A percentile compares a stretch with the other conserved stretches of the same genome.
Evolutionary conservation across 2,888 invertebrate genomes (phyloP).

Genomic region (Halictus ligatus): DNA sequence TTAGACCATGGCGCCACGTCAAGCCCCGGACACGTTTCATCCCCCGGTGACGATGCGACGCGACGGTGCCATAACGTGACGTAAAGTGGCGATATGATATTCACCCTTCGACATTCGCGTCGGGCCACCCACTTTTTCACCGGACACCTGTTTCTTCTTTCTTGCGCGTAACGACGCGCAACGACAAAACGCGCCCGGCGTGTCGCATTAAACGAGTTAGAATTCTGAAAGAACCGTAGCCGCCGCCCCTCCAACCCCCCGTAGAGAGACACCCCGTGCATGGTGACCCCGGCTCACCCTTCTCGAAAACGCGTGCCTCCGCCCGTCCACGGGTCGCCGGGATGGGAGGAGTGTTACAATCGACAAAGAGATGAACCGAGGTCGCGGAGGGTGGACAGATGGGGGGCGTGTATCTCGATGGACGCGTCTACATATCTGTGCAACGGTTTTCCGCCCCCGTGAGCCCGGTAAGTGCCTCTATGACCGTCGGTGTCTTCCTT

Average conservation of each 20-base stretch:
- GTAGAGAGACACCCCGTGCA: constrained; percentile 56
- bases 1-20: constrained; percentile 56
- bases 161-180: not conserved
- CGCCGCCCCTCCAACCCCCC: constrained; percentile 51
- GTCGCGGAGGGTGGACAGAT: constrained; percentile 75
- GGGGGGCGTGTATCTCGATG: constrained; percentile 79
- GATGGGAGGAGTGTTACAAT: constrained; percentile 54
- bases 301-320: constrained; percentile 57
- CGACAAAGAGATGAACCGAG: constrained; percentile 48
- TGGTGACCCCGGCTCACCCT: constrained; percentile 71
- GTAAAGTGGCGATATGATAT: constrained; percentile 81
- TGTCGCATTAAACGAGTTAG: constrained; percentile 68
- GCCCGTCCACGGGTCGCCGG: constrained; percentile 10
- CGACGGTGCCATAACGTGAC: constrained; percentile 71
- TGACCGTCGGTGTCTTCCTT: constrained; percentile 62
- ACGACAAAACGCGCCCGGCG: constrained; percentile 21
- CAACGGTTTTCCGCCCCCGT: constrained; percentile 49
- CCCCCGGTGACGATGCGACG: constrained; percentile 54
- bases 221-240: constrained; percentile 58
- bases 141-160: constrained; percentile 79
- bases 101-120: constrained; percentile 71
- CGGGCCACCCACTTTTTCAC: constrained; percentile 73
- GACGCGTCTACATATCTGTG: constrained; percentile 52
- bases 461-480: constrained; percentile 65
- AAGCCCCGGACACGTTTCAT: constrained; percentile 13